These are phyloP conservation scores for Drosophila paranaensis DNA, from an alignment of 2,888 invertebrate genomes.

Conservation along the genomic window DNA sequence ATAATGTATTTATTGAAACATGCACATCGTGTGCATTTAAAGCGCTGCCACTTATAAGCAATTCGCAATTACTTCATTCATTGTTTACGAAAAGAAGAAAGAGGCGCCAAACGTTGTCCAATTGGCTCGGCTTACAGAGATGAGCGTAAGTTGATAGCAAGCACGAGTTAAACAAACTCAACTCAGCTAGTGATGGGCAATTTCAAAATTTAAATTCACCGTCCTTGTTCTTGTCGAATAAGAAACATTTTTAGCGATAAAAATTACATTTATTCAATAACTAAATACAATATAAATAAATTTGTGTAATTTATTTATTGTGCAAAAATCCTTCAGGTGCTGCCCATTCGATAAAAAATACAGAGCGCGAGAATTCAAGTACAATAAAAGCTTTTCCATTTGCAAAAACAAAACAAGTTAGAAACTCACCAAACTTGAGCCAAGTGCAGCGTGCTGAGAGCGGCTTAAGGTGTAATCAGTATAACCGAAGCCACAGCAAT, in stretches of 20 bases:
- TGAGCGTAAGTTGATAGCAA: not conserved
- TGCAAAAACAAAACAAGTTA: not conserved
- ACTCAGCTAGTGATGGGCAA: not conserved
- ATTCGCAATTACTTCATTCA: not conserved
- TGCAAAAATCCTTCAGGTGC: not conserved
- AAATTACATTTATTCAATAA: not conserved
- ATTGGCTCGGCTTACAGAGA: not conserved
- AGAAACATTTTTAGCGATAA: not conserved
- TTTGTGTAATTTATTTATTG: not conserved
- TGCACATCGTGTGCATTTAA: not conserved
- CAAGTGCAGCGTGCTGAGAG: slow-evolving; percentile 12
- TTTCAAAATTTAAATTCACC: not conserved
- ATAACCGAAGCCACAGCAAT: slow-evolving; percentile 15
- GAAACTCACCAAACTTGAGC: slow-evolving; percentile 8
- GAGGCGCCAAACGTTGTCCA: not conserved
- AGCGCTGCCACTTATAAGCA: not conserved
- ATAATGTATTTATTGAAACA: too few species aligned
- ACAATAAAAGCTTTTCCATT: slow-evolving; percentile 32
- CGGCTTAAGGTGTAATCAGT: slow-evolving; percentile 24
- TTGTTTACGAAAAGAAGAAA: not conserved
- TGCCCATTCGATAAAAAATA: slow-evolving; percentile 5
- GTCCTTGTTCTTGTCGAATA: too few species aligned
- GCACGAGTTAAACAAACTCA: slow-evolving; percentile 1
- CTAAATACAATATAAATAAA: not conserved
- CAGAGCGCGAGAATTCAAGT: slow-evolving; percentile 15